Evolutionary conservation across 2,888 invertebrate genomes (phyloP), one percentile per base, ranked within the genome.

Genomic region (Luperina testacea): DNA sequence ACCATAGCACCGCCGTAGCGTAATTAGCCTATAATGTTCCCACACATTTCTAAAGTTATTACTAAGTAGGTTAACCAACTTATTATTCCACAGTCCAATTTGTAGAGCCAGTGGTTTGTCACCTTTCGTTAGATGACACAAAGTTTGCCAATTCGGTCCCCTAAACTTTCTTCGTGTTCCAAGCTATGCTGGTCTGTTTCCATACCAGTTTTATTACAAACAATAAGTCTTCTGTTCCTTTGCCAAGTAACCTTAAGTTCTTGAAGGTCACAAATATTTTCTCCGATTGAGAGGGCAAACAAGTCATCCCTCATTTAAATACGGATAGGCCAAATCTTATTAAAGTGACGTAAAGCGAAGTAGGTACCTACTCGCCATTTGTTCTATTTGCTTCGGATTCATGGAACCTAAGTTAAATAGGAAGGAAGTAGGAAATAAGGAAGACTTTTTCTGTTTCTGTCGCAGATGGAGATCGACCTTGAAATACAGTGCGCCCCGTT

Each of bases 241-340:
- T 87, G 87, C 84, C 84, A 84, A 87, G 51, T 76, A 64, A 87
- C 81, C 68, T 80, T 68, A 69, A 80, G 57, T 84, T 87, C 57
- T 8, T 67, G 78, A 89, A 89, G 82, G 88, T 80, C 82, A 82
- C 81, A 88, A 83, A 81, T 88, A 87, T 76, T 88, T 79, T 79
- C 59, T 13, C 38, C 51, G 27, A 72, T 48, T 64, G 57, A 73
- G 45, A 51, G 42, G 77, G 75, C 71, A 84, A 89, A 84, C 77
- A 89, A 87, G 69, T 38, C 48, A 24, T 65, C 13, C 71, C 24
- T 72, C 57, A 77, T 88, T 81, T 65, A 17, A 75, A 72, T 82
- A 71, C n/a, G n/a, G 64, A 73, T 67, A 53, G 57, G 51, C 65
- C 13, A 68, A 38, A 71, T 75, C 68, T 72, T 61, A 72, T 72